A percentile compares a stretch with the other conserved stretches of the same genome.
Conservation (phyloP, 2,888 invertebrate species). For the Byasa hedistus region DNA sequence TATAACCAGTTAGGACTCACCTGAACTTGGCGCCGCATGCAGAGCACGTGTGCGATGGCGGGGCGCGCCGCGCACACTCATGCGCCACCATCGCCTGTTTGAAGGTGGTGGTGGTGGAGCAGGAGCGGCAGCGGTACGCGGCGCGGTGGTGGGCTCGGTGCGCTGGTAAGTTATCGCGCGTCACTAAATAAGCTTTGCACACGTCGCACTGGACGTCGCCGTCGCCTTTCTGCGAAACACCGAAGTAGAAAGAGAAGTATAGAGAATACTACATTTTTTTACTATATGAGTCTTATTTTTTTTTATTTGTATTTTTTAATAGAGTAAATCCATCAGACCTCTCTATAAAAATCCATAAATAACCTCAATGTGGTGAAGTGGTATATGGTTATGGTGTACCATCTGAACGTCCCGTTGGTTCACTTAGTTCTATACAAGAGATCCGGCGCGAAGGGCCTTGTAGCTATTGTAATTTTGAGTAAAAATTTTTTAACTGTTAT, state of each 20-base stretch:
- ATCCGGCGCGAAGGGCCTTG: no score
- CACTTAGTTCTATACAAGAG: no score
- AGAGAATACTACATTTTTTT: no score
- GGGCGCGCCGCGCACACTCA: conserved; percentile 33
- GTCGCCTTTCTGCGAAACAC: conserved; percentile 49
- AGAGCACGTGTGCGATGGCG: conserved; percentile 39
- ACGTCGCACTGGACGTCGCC: conserved; percentile 56
- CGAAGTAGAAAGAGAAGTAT: conserved; percentile 12
- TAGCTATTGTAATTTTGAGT: no score
- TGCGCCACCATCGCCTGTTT: conserved; percentile 53
- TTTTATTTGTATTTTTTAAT: no score
- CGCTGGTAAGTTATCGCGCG: conserved; percentile 49
- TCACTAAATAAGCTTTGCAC: conserved; percentile 57
- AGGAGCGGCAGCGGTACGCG: conserved; percentile 51
- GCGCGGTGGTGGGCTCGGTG: conserved; percentile 52
- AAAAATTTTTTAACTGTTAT: no score
- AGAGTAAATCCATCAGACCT: no score
- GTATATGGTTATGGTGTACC: no score
- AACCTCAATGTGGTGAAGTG: no score
- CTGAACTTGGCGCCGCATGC: conserved; percentile 51
- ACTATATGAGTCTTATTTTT: no score
- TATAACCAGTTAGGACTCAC: conserved; percentile 38
- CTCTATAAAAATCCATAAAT: no score
- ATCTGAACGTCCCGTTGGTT: no score
- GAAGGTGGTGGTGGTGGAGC: conserved; percentile 45